Base-by-base conservation (phyloP, 1,140 invertebrate genomes). In the Lasaia peninsularis region DNA sequence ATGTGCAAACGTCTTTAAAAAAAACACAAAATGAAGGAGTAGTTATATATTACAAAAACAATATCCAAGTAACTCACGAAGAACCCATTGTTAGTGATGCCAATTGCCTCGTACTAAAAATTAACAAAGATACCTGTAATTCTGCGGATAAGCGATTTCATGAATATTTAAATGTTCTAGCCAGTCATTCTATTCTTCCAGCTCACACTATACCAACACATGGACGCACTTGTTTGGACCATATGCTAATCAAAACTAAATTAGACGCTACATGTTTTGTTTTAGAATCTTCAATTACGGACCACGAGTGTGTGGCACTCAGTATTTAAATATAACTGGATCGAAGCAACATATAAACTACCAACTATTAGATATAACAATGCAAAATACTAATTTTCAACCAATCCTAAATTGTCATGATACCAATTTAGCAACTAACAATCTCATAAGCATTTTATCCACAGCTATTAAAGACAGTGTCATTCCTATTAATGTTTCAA, bases 51-150 rank as follows among this genome's bases (percentile, higher is more conserved):
- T 34, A 11, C n/a, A 34, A 33, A 18, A 54, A 48, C 10, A 12
- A 33, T 12, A 10, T 65, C 16, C 18, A 21, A 10, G 32, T 2
- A 5, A 34, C 33, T 0, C n/a, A 7, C n/a, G 56, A 60, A 37
- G 60, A 63, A 52, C 52, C 55, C 5, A 12, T 24, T 14, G 9
- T 54, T 8, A 34, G 7, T 9, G 49, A 59, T 28, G 56, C 57
- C 1, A 63, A 63, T 14, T 56, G 62, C 16, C 34, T 63, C 8
- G 0, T 63, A 4, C 7, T 63, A 33, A 63, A 63, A 56, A 28
- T 63, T 0, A 53, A 63, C 20, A 34, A 40, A 2, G 57, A 59
- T 7, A 60, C 49, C 0, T 58, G 56, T n/a, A 34, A n/a, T 9
- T 11, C 10, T 34, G 0, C 11, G 2, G 32, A 34, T 34, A 9